Evolutionary conservation across 92 coral and sea anemone genomes (phyloP).

Genomic region (Phenganax stokvisi): DNA sequence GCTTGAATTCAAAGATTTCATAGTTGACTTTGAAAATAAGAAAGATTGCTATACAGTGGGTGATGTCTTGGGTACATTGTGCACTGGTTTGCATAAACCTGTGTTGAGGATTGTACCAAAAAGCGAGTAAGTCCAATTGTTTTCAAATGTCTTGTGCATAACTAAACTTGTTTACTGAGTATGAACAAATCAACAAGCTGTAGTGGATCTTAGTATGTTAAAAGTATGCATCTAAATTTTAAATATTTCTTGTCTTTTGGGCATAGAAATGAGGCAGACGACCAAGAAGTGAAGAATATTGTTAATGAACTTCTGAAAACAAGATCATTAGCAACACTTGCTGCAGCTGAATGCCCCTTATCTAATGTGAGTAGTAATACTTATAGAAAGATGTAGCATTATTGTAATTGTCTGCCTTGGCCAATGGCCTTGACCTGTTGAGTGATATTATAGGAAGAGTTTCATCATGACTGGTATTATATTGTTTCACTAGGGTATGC

Average conservation of each 20-base stretch:
- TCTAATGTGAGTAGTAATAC: slow-evolving; percentile 8
- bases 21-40: slow-evolving; percentile 28
- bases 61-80: slow-evolving; percentile 27
- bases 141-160: neutral
- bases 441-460: neutral
- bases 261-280: slow-evolving; percentile 40
- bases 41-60: slow-evolving; percentile 26
- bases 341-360: slow-evolving; percentile 37
- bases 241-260: neutral
- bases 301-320: slow-evolving; percentile 31
- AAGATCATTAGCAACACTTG: slow-evolving; percentile 36
- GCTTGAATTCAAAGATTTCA: slow-evolving; percentile 38
- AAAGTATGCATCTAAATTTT: neutral
- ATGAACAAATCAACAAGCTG: too few relatives aligned
- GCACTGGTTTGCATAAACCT: slow-evolving; percentile 11
- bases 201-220: too few relatives aligned
- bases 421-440: neutral
- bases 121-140: slow-evolving; percentile 25
- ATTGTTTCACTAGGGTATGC: slow-evolving; percentile 17
- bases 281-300: slow-evolving; percentile 34
- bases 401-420: neutral
- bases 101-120: slow-evolving; percentile 27
- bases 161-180: too few relatives aligned
- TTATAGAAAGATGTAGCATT: neutral
- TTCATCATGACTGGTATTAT: too few relatives aligned